A percentile compares a stretch with the other conserved stretches of the same genome.
These are phyloP conservation scores for Rambutsinella grinnellia DNA, from an alignment of 2,888 invertebrate species.

Conservation along the genomic window DNA sequence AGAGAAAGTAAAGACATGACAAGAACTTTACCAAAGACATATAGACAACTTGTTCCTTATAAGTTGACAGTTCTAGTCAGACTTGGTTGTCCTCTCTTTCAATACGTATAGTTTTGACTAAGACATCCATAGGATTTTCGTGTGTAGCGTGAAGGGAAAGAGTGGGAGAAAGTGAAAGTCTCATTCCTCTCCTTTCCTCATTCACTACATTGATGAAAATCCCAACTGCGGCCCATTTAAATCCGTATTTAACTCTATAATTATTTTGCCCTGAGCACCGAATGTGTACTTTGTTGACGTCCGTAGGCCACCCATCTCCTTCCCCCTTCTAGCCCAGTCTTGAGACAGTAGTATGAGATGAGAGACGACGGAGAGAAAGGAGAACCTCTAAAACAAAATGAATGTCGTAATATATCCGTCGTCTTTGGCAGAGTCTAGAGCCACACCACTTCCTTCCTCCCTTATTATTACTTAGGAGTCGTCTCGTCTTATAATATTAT, in stretches of 20 bases:
- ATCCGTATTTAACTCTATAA: constrained; percentile 54
- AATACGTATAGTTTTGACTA: too few species aligned
- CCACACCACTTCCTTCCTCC: constrained; percentile 11
- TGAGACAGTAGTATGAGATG: too few species aligned
- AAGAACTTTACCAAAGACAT: background rate
- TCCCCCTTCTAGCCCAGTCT: background rate
- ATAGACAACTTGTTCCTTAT: background rate
- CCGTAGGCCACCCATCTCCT: constrained; percentile 38
- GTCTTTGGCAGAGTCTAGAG: too few species aligned
- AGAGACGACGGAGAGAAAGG: constrained; percentile 13
- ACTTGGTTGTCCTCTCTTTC: too few species aligned
- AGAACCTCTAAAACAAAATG: constrained; percentile 26
- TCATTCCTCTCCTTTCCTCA: constrained; percentile 48
- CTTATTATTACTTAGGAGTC: constrained; percentile 29
- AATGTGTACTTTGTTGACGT: constrained; percentile 43
- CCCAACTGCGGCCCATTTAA: constrained; percentile 61
- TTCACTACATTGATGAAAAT: constrained; percentile 53
- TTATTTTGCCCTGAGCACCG: constrained; percentile 50
- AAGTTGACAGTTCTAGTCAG: too few species aligned
- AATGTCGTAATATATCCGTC: too few species aligned
- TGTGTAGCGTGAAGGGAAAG: constrained; percentile 3
- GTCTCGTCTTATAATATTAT: constrained; percentile 37
- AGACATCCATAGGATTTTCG: background rate
- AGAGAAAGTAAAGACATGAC: constrained; percentile 7
- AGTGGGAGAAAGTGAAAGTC: constrained; percentile 36